Conservation (phyloP, 2,113 vertebrate genomes). For the Panthera uncia region DNA sequence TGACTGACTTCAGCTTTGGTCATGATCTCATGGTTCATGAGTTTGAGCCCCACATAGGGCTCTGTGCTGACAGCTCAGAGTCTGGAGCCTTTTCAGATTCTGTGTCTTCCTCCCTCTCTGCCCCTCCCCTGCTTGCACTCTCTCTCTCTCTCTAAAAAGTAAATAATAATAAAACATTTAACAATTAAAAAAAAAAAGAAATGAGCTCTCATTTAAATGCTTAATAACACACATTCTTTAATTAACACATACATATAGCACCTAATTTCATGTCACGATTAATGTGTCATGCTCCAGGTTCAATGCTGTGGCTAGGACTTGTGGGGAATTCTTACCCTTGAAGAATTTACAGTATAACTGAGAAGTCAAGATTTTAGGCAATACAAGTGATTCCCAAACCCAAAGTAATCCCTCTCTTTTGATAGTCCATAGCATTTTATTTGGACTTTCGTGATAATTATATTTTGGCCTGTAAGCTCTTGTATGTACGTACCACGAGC, state of each 20-base stretch:
- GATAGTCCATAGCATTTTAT: not conserved
- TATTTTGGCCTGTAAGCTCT: not conserved
- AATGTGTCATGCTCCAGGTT: not conserved
- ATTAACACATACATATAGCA: not conserved
- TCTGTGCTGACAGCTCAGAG: no score
- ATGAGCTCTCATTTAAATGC: not conserved
- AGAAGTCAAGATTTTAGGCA: not conserved
- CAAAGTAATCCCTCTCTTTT: not conserved
- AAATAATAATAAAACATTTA: no score
- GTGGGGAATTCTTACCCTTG: not conserved
- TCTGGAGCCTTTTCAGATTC: no score
- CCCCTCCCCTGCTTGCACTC: no score
- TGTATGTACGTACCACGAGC: not conserved
- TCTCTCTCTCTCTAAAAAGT: no score
- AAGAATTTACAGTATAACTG: conserved; percentile 12
- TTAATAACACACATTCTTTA: conserved; percentile 4
- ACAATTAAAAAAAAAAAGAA: no score
- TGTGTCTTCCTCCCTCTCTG: no score
- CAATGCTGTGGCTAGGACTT: not conserved
- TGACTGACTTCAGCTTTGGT: no score
- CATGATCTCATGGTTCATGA: no score
- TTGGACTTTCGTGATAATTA: not conserved
- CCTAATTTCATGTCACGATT: not conserved
- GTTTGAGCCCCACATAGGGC: no score
- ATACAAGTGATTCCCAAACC: not conserved